These are phyloP conservation scores for Quadroppia sp. DNA, from an alignment of 2,888 invertebrate genomes.

Conservation along the genomic window DNA sequence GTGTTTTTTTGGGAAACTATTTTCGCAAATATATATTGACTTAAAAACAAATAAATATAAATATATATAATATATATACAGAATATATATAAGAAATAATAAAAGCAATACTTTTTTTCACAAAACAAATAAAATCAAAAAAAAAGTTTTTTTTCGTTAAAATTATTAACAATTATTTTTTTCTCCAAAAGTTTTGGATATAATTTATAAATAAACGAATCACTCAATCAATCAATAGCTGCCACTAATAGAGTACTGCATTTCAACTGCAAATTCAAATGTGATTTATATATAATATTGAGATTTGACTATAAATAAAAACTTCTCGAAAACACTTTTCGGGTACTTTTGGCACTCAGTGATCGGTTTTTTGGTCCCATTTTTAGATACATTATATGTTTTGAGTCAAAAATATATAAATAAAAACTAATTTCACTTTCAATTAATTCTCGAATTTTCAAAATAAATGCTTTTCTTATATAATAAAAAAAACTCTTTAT, in stretches of 20 bases:
- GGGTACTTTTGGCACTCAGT: conserved; percentile 8
- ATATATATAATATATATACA: not conserved
- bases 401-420: not conserved
- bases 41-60: no score
- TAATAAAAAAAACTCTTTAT: no score
- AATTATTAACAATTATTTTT: no score
- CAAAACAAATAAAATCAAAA: not conserved
- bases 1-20: no score
- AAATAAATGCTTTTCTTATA: not conserved
- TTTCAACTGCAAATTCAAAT: not conserved
- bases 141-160: not conserved
- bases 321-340: not conserved
- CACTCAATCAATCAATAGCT: conserved; percentile 31
- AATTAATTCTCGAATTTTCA: not conserved
- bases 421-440: not conserved
- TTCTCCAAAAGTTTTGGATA: no score
- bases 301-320: conserved; percentile 11
- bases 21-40: no score
- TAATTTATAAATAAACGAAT: conserved; percentile 25
- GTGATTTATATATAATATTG: not conserved
- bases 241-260: not conserved
- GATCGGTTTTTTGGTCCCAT: not conserved
- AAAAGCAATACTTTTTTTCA: not conserved
- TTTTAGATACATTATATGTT: conserved; percentile 19
- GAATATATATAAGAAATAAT: not conserved